A percentile compares a stretch with the other conserved stretches of the same genome.
These are phyloP conservation scores for Cotesia typhae DNA, from an alignment of 1,140 invertebrate species.

Conservation along the genomic window DNA sequence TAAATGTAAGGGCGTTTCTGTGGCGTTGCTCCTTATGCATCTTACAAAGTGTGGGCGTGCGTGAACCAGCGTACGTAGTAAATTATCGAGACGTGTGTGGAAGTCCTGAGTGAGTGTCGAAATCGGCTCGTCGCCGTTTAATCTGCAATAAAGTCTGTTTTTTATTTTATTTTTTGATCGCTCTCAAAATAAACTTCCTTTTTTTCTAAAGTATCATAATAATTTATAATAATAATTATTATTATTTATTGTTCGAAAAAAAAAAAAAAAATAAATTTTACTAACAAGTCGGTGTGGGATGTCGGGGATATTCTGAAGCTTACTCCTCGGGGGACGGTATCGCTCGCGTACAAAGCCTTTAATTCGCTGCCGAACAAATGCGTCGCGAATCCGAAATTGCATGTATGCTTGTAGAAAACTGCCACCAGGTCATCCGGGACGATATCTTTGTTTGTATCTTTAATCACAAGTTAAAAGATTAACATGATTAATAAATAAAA, in stretches of 20 bases:
- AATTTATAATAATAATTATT: too few species aligned
- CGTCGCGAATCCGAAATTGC: conserved; percentile 94
- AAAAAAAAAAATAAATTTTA: conserved; percentile 29
- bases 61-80: conserved; percentile 89
- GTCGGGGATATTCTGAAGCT: conserved; percentile 92
- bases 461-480: conserved; percentile 18
- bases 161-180: conserved; percentile 7
- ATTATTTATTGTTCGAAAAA: too few species aligned
- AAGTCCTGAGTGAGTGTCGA: conserved; percentile 95
- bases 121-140: conserved; percentile 87
- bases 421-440: conserved; percentile 91
- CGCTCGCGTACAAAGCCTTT: conserved; percentile 84
- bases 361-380: conserved; percentile 93
- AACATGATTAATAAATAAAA: neutral
- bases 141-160: conserved; percentile 57
- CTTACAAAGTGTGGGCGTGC: conserved; percentile 93
- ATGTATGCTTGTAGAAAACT: conserved; percentile 91
- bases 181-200: neutral
- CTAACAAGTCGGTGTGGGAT: conserved; percentile 82
- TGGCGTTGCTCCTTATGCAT: conserved; percentile 86
- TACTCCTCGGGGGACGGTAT: conserved; percentile 82
- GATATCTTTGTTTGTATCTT: conserved; percentile 88
- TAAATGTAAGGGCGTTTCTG: conserved; percentile 80
- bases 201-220: too few species aligned
- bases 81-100: conserved; percentile 90